A percentile compares a stretch with the other conserved stretches of the same genome.
Evolutionary conservation across 2,113 vertebrate species (phyloP).

Genomic region (Synchiropus splendidus): DNA sequence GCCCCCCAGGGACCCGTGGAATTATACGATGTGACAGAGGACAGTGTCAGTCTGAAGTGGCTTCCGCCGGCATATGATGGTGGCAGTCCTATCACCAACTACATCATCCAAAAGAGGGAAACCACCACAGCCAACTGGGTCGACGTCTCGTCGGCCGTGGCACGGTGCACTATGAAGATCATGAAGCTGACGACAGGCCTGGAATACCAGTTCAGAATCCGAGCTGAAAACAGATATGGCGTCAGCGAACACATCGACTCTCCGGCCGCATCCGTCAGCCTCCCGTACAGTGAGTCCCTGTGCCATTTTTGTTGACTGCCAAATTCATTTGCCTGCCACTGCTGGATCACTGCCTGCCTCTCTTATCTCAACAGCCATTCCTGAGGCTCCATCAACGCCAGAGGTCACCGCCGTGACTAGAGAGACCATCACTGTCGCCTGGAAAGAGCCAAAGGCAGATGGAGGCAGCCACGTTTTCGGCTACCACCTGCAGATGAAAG

Average conservation of each 20-base stretch:
- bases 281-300: constrained; percentile 94
- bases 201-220: constrained; percentile 97
- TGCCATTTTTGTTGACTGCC: not conserved
- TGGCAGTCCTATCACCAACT: constrained; percentile 94
- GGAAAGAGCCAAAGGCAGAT: constrained; percentile 90
- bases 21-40: constrained; percentile 83
- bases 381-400: constrained; percentile 83
- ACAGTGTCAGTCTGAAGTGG: constrained; percentile 85
- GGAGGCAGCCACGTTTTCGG: constrained; percentile 85
- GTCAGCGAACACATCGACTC: constrained; percentile 94
- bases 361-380: constrained; percentile 66
- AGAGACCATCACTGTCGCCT: constrained; percentile 82
- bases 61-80: constrained; percentile 88
- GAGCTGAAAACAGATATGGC: constrained; percentile 95
- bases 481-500: constrained; percentile 97
- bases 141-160: constrained; percentile 90
- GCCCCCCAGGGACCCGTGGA: constrained; percentile 84
- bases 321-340: not conserved
- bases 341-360: not conserved
- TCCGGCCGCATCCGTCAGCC: constrained; percentile 71
- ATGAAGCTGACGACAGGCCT: constrained; percentile 87
- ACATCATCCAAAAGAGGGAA: constrained; percentile 91
- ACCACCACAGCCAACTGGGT: constrained; percentile 88
- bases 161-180: constrained; percentile 87
- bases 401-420: constrained; percentile 81